These are phyloP conservation scores for Actinemys pallida DNA, from an alignment of 2,113 vertebrate species.

Conservation along the genomic window DNA sequence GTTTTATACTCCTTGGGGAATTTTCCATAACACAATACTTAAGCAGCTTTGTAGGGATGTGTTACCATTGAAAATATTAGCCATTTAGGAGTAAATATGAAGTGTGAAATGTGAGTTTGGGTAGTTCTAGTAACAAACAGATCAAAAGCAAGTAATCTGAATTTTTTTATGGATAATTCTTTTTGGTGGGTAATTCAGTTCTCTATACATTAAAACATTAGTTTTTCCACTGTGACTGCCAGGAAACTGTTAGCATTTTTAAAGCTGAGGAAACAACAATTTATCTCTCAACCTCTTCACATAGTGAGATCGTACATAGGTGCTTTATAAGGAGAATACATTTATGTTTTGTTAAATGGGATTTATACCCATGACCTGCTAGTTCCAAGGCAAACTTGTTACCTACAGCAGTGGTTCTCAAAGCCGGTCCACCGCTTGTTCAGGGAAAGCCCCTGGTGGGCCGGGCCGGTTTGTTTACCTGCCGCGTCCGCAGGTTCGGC, in stretches of 20 bases:
- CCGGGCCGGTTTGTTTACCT: too few relatives aligned
- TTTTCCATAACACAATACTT: neutral
- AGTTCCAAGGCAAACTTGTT: neutral
- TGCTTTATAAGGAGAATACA: neutral
- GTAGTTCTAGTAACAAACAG: neutral
- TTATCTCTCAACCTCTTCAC: neutral
- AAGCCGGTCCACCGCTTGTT: too few relatives aligned
- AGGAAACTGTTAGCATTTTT: neutral
- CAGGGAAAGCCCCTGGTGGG: too few relatives aligned
- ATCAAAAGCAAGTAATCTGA: neutral
- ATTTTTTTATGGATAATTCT: neutral
- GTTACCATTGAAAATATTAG: neutral
- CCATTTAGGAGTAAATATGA: neutral
- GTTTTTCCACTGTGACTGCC: neutral
- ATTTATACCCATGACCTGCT: neutral
- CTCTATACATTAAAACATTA: neutral
- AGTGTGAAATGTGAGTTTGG: neutral
- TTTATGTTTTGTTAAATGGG: conserved; percentile 18
- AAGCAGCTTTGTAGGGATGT: neutral
- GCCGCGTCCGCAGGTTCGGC: too few relatives aligned
- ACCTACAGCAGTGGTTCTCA: too few relatives aligned
- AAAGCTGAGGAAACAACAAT: neutral
- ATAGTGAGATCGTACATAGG: neutral
- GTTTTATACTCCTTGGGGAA: neutral
- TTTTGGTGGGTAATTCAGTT: neutral